These are phyloP conservation scores for Gnathonemus longibarbis DNA, from an alignment of 2,113 vertebrate species.

Conservation along the genomic window DNA sequence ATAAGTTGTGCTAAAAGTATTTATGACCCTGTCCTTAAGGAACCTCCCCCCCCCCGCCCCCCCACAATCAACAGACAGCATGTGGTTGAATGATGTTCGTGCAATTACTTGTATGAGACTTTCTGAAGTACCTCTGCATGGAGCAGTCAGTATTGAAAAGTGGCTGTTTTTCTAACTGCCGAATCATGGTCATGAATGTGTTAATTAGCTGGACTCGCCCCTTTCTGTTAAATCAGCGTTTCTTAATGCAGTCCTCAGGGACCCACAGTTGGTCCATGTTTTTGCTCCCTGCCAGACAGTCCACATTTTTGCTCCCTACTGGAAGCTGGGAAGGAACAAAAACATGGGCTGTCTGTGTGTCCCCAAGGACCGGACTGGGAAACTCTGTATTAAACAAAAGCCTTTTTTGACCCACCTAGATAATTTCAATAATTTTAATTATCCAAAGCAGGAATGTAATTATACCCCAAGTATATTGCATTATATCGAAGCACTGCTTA, in stretches of 20 bases:
- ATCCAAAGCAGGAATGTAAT: not conserved
- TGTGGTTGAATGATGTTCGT: not conserved
- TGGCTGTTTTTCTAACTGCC: not conserved
- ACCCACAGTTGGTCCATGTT: too few relatives aligned
- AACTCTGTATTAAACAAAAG: not conserved
- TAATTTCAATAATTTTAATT: not conserved
- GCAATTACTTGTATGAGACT: not conserved
- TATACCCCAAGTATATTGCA: not conserved
- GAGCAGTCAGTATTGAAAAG: not conserved
- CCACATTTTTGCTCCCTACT: too few relatives aligned
- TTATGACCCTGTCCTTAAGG: constrained; percentile 5
- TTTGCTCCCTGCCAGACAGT: too few relatives aligned
- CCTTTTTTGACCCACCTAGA: not conserved
- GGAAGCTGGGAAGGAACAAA: too few relatives aligned
- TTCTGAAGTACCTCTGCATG: not conserved
- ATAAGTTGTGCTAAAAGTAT: constrained; percentile 1
- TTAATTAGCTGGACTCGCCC: not conserved
- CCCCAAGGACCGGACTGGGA: too few relatives aligned
- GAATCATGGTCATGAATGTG: not conserved
- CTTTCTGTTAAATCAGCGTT: not conserved
- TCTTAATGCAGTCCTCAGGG: too few relatives aligned
- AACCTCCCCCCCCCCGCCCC: not conserved
- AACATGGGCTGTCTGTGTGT: too few relatives aligned
- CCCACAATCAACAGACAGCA: not conserved
- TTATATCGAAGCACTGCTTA: not conserved